These are phyloP conservation scores for Volucella inanis DNA, from an alignment of 2,888 invertebrate species.

Conservation along the genomic window DNA sequence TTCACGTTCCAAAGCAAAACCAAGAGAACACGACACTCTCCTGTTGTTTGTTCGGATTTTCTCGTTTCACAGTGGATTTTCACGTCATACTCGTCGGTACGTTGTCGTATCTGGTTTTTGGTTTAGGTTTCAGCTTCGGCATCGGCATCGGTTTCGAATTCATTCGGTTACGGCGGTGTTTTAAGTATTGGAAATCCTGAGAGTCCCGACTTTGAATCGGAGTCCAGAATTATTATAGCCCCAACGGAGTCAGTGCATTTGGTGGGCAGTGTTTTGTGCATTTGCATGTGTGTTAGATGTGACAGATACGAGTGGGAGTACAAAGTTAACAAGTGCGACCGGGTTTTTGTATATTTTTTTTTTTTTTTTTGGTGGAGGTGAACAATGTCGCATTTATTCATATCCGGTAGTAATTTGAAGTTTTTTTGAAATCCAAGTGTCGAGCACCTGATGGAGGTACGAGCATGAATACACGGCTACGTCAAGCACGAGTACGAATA, in stretches of 20 bases:
- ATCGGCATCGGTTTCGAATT: slow-evolving; percentile 20
- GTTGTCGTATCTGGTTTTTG: slow-evolving; percentile 19
- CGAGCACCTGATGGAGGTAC: slow-evolving; percentile 32
- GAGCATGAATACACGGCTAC: too few species aligned
- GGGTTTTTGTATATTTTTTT: neutral
- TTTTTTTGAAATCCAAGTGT: slow-evolving; percentile 37
- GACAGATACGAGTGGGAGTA: too few species aligned
- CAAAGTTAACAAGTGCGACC: too few species aligned
- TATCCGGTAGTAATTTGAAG: slow-evolving; percentile 8
- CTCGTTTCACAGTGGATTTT: slow-evolving; percentile 13
- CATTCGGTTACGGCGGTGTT: neutral
- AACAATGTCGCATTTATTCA: neutral
- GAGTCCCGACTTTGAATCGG: neutral
- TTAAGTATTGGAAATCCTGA: slow-evolving; percentile 1
- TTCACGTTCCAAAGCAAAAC: slow-evolving; percentile 20
- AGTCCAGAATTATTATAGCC: too few species aligned
- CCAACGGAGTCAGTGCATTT: too few species aligned
- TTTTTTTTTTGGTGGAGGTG: neutral
- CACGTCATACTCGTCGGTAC: slow-evolving; percentile 9
- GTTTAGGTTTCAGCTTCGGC: slow-evolving; percentile 16
- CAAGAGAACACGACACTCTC: slow-evolving; percentile 37
- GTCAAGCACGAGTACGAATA: neutral
- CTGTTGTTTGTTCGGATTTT: slow-evolving; percentile 38
- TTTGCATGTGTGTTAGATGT: slow-evolving; percentile 15
- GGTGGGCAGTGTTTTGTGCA: slow-evolving; percentile 20